Percentiles rank a stretch among this genome's conserved stretches.
Conservation (phyloP, 2,888 invertebrate species). For the Patella depressa region DNA sequence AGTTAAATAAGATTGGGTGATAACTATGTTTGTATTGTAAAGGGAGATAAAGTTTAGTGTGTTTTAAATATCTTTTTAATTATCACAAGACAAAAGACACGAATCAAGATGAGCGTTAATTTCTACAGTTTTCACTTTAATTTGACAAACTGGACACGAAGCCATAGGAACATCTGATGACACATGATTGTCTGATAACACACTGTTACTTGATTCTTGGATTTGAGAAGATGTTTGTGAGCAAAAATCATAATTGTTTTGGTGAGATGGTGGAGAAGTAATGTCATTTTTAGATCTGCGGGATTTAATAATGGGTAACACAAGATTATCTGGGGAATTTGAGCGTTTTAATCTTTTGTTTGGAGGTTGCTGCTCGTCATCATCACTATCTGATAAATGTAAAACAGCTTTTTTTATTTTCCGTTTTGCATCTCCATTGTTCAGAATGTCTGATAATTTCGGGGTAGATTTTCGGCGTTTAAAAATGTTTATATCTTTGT, state of each 20-base stretch:
- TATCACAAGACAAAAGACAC: conserved; percentile 39
- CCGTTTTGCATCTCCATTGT: background rate
- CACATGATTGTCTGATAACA: background rate
- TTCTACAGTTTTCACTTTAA: conserved; percentile 34
- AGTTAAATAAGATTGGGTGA: no score
- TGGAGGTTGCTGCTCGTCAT: background rate
- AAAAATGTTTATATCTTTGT: background rate
- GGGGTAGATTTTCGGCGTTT: background rate
- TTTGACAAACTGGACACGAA: conserved; percentile 57
- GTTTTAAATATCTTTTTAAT: background rate
- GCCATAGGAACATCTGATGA: conserved; percentile 1
- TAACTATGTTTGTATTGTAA: no score
- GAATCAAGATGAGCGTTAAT: conserved; percentile 62
- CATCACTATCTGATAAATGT: background rate
- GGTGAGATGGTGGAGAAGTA: background rate
- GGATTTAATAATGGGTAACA: background rate
- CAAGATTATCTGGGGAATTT: conserved; percentile 1
- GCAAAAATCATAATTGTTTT: background rate
- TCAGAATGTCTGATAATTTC: background rate
- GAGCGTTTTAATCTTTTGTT: background rate
- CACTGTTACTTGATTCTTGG: background rate
- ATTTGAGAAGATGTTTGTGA: background rate
- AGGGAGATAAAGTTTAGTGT: no score
- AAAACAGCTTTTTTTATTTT: conserved; percentile 5
- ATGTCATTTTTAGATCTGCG: background rate